Conservation (phyloP, 64 coral and sea anemone genomes). For the Cladopsammia gracilis region DNA sequence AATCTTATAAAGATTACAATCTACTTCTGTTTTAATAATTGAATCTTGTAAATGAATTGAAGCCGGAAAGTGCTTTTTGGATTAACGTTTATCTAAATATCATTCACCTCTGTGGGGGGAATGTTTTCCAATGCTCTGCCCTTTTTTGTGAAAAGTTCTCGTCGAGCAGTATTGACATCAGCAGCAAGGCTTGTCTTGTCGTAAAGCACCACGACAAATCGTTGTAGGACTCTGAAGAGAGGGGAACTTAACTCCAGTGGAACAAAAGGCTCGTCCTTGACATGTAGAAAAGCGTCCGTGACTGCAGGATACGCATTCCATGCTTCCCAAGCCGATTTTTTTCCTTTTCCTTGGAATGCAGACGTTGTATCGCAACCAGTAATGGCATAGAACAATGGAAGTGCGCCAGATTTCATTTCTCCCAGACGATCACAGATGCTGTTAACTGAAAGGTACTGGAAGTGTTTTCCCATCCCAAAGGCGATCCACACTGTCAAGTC, state of each 20-base stretch:
- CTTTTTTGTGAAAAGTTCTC: neutral
- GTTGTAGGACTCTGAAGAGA: neutral
- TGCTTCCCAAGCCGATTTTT: neutral
- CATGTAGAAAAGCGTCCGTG: neutral
- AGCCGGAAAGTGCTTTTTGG: too few species aligned
- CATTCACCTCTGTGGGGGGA: neutral
- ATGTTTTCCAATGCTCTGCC: neutral
- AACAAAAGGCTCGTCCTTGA: neutral
- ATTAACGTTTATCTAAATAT: too few species aligned
- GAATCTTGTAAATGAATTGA: too few species aligned
- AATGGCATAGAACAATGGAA: too few species aligned
- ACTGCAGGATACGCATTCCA: neutral
- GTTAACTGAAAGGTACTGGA: neutral
- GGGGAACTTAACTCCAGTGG: neutral
- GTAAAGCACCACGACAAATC: neutral
- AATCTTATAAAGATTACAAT: too few species aligned
- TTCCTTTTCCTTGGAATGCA: neutral
- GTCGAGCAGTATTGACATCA: too few species aligned
- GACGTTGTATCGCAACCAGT: neutral
- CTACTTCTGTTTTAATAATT: too few species aligned
- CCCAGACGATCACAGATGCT: neutral
- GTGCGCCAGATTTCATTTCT: neutral
- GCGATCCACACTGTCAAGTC: neutral
- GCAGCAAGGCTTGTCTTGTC: neutral
- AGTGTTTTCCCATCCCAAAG: conserved; percentile 22